These are phyloP conservation scores for Andrena dorsata DNA, from an alignment of 2,888 invertebrate genomes.

Conservation along the genomic window DNA sequence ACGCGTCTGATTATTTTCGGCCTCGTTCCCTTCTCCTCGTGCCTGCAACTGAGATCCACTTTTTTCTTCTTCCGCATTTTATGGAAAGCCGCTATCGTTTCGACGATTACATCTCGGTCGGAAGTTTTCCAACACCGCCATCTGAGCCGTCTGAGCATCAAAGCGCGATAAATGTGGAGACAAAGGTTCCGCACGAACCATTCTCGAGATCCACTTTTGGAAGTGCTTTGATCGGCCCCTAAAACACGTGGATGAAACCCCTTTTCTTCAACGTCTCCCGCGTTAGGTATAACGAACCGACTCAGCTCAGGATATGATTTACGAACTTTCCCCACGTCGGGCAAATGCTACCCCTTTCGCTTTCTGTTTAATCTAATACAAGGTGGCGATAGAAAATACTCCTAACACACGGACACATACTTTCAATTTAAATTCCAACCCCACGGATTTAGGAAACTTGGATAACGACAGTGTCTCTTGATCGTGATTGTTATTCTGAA, in stretches of 20 bases:
- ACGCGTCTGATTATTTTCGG: constrained; percentile 53
- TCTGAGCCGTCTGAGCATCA: constrained; percentile 10
- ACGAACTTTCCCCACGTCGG: too few species aligned
- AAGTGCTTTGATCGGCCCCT: constrained; percentile 27
- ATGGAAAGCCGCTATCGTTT: neutral
- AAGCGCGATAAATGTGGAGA: constrained; percentile 41
- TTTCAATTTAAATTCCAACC: too few species aligned
- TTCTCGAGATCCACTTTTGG: constrained; percentile 26
- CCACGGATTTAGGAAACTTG: too few species aligned
- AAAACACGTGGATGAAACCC: constrained; percentile 10
- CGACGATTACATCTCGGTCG: constrained; percentile 24
- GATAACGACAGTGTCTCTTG: too few species aligned
- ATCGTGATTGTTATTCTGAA: too few species aligned
- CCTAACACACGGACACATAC: too few species aligned
- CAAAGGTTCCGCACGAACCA: constrained; percentile 34
- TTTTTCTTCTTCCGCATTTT: neutral
- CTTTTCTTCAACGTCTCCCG: neutral
- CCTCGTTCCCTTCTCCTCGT: constrained; percentile 5
- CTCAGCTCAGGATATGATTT: constrained; percentile 2
- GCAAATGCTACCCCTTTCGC: too few species aligned
- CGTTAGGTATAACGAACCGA: constrained; percentile 26
- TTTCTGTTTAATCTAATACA: too few species aligned
- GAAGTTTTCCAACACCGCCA: constrained; percentile 5
- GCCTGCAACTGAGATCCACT: neutral
- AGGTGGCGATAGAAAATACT: too few species aligned